phyloP scores from a whole-genome alignment of 2,113 vertebrate species.

The Nannospalax galili region DNA sequence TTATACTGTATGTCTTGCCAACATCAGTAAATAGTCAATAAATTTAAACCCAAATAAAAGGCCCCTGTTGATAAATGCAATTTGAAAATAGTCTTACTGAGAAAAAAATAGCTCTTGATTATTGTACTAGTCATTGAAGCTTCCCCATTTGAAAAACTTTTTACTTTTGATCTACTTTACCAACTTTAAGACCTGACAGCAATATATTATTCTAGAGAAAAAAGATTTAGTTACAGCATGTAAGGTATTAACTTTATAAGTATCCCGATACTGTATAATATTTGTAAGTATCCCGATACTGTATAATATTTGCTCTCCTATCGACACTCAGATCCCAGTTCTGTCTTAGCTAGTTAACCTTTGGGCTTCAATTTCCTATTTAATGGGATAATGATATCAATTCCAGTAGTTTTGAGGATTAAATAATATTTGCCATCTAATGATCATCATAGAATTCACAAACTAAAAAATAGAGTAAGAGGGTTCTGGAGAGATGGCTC shows the following conservation, averaged over 20 bases:
- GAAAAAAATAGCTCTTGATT: not conserved
- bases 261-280: not conserved
- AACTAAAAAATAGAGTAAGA: not conserved
- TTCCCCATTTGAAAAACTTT: not conserved
- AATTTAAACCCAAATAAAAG: slow-evolving; percentile 36
- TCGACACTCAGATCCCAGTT: slow-evolving; percentile 5
- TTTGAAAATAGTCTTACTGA: slow-evolving; percentile 3
- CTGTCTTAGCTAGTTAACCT: not conserved
- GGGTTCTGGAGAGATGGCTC: not conserved
- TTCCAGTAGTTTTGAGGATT: not conserved
- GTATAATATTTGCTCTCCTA: not conserved
- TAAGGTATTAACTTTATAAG: not conserved
- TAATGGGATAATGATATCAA: not conserved
- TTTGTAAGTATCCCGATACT: not conserved
- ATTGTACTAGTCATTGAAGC: not conserved
- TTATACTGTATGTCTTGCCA: not conserved
- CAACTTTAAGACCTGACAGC: not conserved
- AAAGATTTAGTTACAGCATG: not conserved
- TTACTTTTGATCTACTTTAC: no score
- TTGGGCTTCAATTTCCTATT: not conserved
- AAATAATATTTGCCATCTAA: not conserved
- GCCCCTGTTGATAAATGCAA: not conserved
- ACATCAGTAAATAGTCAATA: slow-evolving; percentile 8
- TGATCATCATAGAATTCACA: not conserved
- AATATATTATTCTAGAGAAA: not conserved